Percentiles rank a stretch among this genome's conserved stretches.
phyloP scores from a whole-genome alignment of 2,113 vertebrate genomes.

The Phylloscopus whistleri region DNA sequence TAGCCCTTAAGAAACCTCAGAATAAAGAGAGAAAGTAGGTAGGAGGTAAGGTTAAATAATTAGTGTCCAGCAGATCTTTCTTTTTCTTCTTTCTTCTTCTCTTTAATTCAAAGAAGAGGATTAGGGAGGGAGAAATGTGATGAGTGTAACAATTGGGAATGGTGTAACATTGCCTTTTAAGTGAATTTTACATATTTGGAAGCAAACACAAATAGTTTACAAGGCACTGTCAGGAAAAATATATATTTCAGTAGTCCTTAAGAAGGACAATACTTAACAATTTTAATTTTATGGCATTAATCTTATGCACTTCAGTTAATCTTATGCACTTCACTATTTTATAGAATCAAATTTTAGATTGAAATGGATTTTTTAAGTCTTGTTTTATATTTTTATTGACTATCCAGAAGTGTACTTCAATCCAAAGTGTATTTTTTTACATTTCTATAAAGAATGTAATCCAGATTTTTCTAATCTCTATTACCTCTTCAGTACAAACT shows the following conservation, averaged over 20 bases:
- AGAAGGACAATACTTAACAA: background rate
- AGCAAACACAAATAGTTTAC: conserved; percentile 27
- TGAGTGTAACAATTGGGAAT: conserved; percentile 66
- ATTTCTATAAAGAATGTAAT: background rate
- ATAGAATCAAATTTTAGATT: background rate
- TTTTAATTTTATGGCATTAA: conserved; percentile 27
- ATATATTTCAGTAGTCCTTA: background rate
- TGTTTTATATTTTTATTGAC: background rate
- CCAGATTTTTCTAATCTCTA: background rate
- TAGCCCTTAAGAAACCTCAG: conserved; percentile 88
- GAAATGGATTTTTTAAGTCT: background rate
- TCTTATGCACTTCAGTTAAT: background rate
- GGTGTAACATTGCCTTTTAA: conserved; percentile 33
- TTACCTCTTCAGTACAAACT: background rate
- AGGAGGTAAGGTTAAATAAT: conserved; percentile 99
- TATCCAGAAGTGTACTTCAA: background rate
- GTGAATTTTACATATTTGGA: conserved; percentile 53
- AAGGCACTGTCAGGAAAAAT: background rate
- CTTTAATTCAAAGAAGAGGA: conserved; percentile 69
- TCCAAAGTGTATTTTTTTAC: background rate
- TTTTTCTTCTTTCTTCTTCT: background rate
- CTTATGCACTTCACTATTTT: background rate
- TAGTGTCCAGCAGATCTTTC: conserved; percentile 81
- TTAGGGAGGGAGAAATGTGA: conserved; percentile 69
- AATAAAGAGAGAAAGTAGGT: conserved; percentile 91